Percentiles rank a stretch among this genome's conserved stretches.
Evolutionary conservation across 1,140 invertebrate genomes (phyloP).

Genomic region (Drosophila melanogaster): Release_6_plus_ISO1_MT NT_033779.5:1564001-1564500

Average conservation of each 20-base stretch:
- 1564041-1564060: constrained; percentile 24
- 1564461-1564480: constrained; percentile 77
- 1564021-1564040: constrained; percentile 10
- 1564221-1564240: constrained; percentile 11
- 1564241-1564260: constrained; percentile 70
- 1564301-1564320: constrained; percentile 60
- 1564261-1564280: constrained; percentile 19
- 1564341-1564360: constrained; percentile 18
- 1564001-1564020: constrained; percentile 5
- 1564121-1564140: constrained; percentile 60
- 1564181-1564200: constrained; percentile 64
- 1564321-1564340: constrained; percentile 25
- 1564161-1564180: constrained; percentile 25
- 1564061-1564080: constrained; percentile 5
- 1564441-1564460: constrained; percentile 80
- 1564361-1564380: constrained; percentile 60
- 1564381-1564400: background rate
- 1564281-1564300: constrained; percentile 35
- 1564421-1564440: constrained; percentile 79
- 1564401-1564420: constrained; percentile 26
- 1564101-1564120: constrained; percentile 17
- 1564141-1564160: constrained; percentile 65
- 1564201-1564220: constrained; percentile 27
- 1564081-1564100: constrained; percentile 44
- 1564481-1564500: constrained; percentile 81